Percentiles rank a stretch among this genome's conserved stretches.
Evolutionary conservation across 2,113 vertebrate species (phyloP).

Genomic region (Caranx ignobilis): DNA sequence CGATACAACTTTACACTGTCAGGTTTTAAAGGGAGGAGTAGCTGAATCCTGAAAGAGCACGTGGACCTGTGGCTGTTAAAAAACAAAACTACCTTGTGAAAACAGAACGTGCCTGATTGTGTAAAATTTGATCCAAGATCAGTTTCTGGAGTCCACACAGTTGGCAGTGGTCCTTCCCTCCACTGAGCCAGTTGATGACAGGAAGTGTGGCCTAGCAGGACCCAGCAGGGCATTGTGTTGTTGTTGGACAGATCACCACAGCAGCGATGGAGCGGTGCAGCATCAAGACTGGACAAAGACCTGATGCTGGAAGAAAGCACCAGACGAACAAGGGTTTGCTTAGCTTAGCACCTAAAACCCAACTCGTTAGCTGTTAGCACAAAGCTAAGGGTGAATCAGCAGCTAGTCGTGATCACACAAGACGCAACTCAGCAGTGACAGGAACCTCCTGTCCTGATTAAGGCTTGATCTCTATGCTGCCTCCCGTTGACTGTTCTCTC

Average conservation of each 20-base stretch:
- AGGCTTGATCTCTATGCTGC: too few species aligned
- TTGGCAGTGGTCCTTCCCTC: background rate
- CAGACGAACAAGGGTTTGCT: conserved; percentile 11
- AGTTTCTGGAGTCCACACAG: background rate
- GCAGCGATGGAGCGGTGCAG: conserved; percentile 2
- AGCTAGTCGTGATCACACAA: conserved; percentile 34
- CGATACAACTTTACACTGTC: too few species aligned
- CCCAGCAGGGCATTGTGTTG: conserved; percentile 37
- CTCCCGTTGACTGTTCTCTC: too few species aligned
- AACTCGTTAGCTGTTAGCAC: background rate
- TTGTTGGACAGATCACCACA: background rate
- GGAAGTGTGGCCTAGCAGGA: conserved; percentile 47
- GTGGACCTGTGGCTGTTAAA: too few species aligned
- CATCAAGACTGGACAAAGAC: background rate
- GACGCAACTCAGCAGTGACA: background rate
- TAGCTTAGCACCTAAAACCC: conserved; percentile 4
- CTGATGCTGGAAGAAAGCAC: conserved; percentile 41
- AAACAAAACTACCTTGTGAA: too few species aligned
- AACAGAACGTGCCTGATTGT: too few species aligned
- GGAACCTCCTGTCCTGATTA: background rate
- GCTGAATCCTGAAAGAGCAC: too few species aligned
- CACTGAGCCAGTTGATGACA: conserved; percentile 3
- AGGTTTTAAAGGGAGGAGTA: too few species aligned
- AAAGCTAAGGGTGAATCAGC: background rate
- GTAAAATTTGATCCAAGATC: too few species aligned